phyloP scores from a whole-genome alignment of 2,888 invertebrate genomes.

The Apotomis turbidana region DNA sequence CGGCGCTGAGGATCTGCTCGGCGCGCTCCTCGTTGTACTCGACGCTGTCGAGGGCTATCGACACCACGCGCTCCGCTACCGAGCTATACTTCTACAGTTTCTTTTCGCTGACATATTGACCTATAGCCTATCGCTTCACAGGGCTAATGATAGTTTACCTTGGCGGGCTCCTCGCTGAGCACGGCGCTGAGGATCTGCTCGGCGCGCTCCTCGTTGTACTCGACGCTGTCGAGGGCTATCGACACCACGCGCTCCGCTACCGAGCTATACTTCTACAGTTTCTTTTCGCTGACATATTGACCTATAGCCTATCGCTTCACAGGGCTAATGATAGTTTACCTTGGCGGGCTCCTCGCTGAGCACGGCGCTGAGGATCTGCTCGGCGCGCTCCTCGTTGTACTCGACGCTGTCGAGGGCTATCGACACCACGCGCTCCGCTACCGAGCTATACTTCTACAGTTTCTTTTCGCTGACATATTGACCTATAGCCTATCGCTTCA shows the following conservation, averaged over 20 bases:
- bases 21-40: constrained; percentile 93
- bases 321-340: constrained; percentile 13
- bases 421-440: constrained; percentile 91
- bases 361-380: constrained; percentile 90
- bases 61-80: constrained; percentile 91
- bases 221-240: constrained; percentile 94
- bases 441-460: constrained; percentile 89
- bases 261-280: constrained; percentile 88
- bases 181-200: constrained; percentile 90
- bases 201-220: constrained; percentile 92
- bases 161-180: constrained; percentile 85
- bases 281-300: constrained; percentile 83
- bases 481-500: no score
- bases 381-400: constrained; percentile 92
- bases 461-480: constrained; percentile 85
- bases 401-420: constrained; percentile 95
- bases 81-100: constrained; percentile 88
- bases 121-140: no score
- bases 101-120: constrained; percentile 83
- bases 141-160: constrained; percentile 33
- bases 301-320: no score
- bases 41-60: constrained; percentile 94
- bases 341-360: constrained; percentile 85
- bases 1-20: constrained; percentile 89
- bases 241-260: constrained; percentile 92